Conservation (phyloP, 1,140 invertebrate species). For the Cyphomyrmex costatus region DNA sequence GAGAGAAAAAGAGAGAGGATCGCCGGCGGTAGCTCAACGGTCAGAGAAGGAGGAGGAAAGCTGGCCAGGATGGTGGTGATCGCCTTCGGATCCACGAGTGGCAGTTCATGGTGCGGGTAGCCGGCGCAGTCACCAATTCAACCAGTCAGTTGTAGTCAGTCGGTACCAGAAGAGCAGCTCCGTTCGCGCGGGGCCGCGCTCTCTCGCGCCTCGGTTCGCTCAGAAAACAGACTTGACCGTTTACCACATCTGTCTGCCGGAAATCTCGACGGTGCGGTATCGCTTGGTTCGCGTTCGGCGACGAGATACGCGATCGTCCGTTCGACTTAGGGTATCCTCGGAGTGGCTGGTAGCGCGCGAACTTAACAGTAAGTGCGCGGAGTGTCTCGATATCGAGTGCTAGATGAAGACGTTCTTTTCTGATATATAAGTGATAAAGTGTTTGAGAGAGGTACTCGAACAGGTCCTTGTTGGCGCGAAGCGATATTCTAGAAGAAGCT, state of each 20-base stretch:
- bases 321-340: background rate
- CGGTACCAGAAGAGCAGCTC: slow-evolving; percentile 50
- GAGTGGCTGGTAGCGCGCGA: slow-evolving; percentile 37
- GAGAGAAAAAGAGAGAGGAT: slow-evolving; percentile 67
- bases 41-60: slow-evolving; percentile 73
- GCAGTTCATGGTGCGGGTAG: slow-evolving; percentile 72
- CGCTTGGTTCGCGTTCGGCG: background rate
- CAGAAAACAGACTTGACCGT: slow-evolving; percentile 22
- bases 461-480: slow-evolving; percentile 37
- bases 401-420: slow-evolving; percentile 62
- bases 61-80: slow-evolving; percentile 73
- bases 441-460: slow-evolving; percentile 53
- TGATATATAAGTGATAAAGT: slow-evolving; percentile 68
- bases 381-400: slow-evolving; percentile 64
- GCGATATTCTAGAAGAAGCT: slow-evolving; percentile 59
- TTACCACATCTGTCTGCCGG: slow-evolving; percentile 9
- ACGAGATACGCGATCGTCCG: background rate
- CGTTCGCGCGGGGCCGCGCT: slow-evolving; percentile 50
- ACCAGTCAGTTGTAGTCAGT: slow-evolving; percentile 64
- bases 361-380: slow-evolving; percentile 64
- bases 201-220: slow-evolving; percentile 44
- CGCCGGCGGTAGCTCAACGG: slow-evolving; percentile 47
- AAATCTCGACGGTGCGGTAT: slow-evolving; percentile 2
- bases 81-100: slow-evolving; percentile 70
- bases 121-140: slow-evolving; percentile 69